Evolutionary conservation across 2,113 vertebrate species (phyloP), one percentile per base, ranked within the genome.

Genomic region (Vulpes ferrilata): DNA sequence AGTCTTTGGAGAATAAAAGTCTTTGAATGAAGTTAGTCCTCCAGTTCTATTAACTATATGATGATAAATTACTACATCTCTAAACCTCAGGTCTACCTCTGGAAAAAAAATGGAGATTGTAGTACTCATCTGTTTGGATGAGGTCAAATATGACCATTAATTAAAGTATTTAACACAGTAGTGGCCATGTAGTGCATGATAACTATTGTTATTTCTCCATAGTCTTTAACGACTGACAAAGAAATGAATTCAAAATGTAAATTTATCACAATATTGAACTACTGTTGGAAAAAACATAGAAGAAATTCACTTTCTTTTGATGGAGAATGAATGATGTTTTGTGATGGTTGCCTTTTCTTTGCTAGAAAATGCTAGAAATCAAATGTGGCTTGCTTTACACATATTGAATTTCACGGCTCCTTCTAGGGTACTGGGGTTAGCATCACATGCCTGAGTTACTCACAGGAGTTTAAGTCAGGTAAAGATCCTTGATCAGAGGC

Each of bases 211-310:
- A 57, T 76, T 91, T 79, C 25, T 51, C 55, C 23, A 93, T 20
- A 62, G 0, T 62, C 11, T 88, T 11, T 43, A 84, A 38, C 86
- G 11, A 27, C 87, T 80, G 84, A 43, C 57, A 74, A 94, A 88
- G 17, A 85, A 96, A 83, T 27, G 30, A 91, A 51, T 83, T 55
- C n/a, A 11, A 92, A 82, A 62, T 65, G 17, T 12, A 96, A 69
- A 85, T 71, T 5, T 90, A 55, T 92, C 43, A 55, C 25, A 83
- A 16, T 13, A 51, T 80, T 38, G 25, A 85, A 90, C 10, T 67
- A 81, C 12, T 83, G 2, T 59, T 74, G 93, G 93, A 57, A 59
- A 11, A 88, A 59, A 32, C 53, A 59, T 8, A 73, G 27, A 71
- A 65, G 15, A 85, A 80, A 78, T 65, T 43, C 23, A 81, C 20